Percentiles rank a stretch among this genome's conserved stretches.
phyloP scores from a whole-genome alignment of 2,797 vertebrate species.

The Microcaecilia unicolor region DNA sequence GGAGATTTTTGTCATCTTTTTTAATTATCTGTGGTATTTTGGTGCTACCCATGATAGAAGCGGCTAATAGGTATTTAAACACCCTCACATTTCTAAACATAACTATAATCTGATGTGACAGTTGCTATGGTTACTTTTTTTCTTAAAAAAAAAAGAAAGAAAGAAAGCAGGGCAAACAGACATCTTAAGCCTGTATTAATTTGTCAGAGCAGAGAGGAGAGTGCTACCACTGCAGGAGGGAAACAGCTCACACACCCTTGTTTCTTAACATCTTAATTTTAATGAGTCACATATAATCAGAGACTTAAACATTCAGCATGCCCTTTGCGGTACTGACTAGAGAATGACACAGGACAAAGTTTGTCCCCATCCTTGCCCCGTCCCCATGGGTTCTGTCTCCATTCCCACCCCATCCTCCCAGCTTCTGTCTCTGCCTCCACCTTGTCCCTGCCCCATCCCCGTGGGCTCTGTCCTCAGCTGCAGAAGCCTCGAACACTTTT shows the following conservation, averaged over 20 bases:
- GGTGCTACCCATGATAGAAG: background rate
- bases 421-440: too few relatives aligned
- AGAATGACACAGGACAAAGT: too few relatives aligned
- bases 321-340: background rate
- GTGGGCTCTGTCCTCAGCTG: too few relatives aligned
- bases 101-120: slow-evolving; percentile 13
- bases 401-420: too few relatives aligned
- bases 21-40: background rate
- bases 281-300: background rate
- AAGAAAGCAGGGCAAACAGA: too few relatives aligned
- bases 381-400: too few relatives aligned
- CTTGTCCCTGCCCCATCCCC: too few relatives aligned
- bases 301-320: background rate
- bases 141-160: too few relatives aligned
- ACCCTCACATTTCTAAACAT: background rate
- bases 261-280: background rate
- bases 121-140: slow-evolving; percentile 22
- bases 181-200: slow-evolving; percentile 3
- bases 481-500: too few relatives aligned
- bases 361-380: too few relatives aligned
- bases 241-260: background rate
- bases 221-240: background rate
- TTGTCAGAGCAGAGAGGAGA: background rate
- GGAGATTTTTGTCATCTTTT: background rate
- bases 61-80: slow-evolving; percentile 13